Base-by-base conservation (phyloP, 2,797 vertebrate genomes). In the Columba guinea region DNA sequence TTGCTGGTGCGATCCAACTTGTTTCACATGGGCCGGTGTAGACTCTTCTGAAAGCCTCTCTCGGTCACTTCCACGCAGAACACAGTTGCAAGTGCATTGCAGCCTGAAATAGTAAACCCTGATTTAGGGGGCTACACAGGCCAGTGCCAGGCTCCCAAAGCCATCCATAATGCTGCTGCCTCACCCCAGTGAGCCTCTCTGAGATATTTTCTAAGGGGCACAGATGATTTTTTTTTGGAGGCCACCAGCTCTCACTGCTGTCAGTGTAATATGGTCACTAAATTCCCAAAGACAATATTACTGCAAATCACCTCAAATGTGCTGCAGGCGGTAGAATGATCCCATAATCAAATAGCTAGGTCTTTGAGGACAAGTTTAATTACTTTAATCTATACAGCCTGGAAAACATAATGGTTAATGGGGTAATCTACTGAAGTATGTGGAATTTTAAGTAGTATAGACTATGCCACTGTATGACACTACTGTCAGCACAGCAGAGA, bases 371-470 rank as follows among this genome's bases (percentile, higher is more conserved):
- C 88, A 96, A 85, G 53, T 96, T 97, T 98, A 97, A 98, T 97
- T 97, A 96, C 87, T 93, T 97, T 97, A 98, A 96, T 97, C 93
- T 97, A 95, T 95, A 95, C 84, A 97, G 91, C 87, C 85, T 96
- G 94, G 95, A 95, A 97, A 97, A 95, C 93, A 96, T 97, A 96
- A 97, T 96, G 91, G 94, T 97, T 97, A 98, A 97, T 97, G 96
- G 91, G 59, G 87, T 98, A 96, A 97, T 97, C 93, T 95, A 89
- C 92, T 92, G 84, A 89, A 97, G 94, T 92, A 77, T 95, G 82
- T 95, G 88, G 91, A 97, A 96, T 98, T 97, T 97, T 97, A 96
- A 97, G 90, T 89, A 97, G 91, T 89, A 93, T 93, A 96, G 92
- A 96, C 93, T 93, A 63, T 83, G 83, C 65, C 84, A 91, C 81